A percentile compares a stretch with the other conserved stretches of the same genome.
phyloP scores from a whole-genome alignment of 1,140 invertebrate genomes.

The Wasmannia auropunctata region DNA sequence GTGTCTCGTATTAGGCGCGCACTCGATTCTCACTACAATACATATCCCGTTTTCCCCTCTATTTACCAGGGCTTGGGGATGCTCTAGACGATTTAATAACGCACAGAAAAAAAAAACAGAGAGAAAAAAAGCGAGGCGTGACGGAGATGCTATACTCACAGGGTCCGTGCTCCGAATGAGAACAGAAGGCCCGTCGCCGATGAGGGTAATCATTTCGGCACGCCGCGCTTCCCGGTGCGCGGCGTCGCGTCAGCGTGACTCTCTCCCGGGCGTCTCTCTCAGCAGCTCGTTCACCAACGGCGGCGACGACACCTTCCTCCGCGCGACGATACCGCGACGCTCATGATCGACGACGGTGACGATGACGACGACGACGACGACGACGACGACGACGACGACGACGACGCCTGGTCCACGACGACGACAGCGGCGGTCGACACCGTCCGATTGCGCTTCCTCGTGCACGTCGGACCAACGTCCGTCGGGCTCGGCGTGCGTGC shows the following conservation, averaged over 20 bases:
- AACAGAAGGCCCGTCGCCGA: conserved; percentile 73
- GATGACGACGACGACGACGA: conserved; percentile 6
- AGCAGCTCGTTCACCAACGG: conserved; percentile 36
- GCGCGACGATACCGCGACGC: conserved; percentile 34
- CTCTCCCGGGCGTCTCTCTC: neutral
- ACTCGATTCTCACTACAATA: too few species aligned
- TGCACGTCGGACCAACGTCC: neutral
- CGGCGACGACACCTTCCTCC: conserved; percentile 27
- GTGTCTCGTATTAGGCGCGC: neutral
- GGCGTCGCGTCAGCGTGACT: conserved; percentile 20
- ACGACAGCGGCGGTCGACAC: neutral
- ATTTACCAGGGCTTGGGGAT: neutral
- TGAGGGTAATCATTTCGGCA: conserved; percentile 74
- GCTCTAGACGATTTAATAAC: neutral
- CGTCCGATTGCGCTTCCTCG: neutral
- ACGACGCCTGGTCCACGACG: neutral
- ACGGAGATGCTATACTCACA: conserved; percentile 76
- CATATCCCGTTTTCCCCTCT: too few species aligned
- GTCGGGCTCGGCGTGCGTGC: neutral
- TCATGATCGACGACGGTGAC: conserved; percentile 39
- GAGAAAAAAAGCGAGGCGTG: neutral
- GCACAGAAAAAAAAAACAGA: neutral
- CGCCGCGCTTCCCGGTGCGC: conserved; percentile 53
- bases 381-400: neutral
- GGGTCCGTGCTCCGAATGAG: conserved; percentile 69